Evolutionary conservation across 2,888 invertebrate species (phyloP).

Genomic region (Blastobasis adustella): DNA sequence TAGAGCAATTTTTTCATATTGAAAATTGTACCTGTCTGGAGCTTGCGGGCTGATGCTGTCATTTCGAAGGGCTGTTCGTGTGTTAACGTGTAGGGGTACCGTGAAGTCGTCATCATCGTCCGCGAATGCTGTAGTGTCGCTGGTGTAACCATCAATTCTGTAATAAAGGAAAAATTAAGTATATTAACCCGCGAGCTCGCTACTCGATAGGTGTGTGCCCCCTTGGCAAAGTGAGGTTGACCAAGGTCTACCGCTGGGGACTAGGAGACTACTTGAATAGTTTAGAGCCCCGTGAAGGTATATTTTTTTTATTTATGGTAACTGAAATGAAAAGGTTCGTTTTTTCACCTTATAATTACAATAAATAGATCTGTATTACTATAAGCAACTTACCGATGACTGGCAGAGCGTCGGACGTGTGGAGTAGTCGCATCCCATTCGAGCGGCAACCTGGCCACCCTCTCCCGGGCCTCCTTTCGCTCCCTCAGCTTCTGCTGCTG

Average conservation of each 20-base stretch:
- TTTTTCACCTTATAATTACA: too few relatives aligned
- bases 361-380: too few relatives aligned
- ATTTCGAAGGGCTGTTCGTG: conserved; percentile 55
- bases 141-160: conserved; percentile 84
- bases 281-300: too few relatives aligned
- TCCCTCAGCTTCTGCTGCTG: conserved; percentile 89
- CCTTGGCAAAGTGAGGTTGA: too few relatives aligned
- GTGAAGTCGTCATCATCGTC: conserved; percentile 84
- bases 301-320: too few relatives aligned
- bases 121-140: conserved; percentile 85
- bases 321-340: too few relatives aligned
- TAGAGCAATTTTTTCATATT: not conserved
- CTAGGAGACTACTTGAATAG: not conserved
- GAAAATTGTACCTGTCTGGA: conserved; percentile 53
- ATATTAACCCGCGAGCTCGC: not conserved
- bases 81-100: conserved; percentile 81
- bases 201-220: too few relatives aligned
- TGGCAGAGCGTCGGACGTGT: conserved; percentile 66
- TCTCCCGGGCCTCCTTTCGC: conserved; percentile 81
- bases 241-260: too few relatives aligned
- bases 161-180: conserved; percentile 13
- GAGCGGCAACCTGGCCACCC: conserved; percentile 82
- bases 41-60: conserved; percentile 64
- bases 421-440: conserved; percentile 74
- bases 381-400: conserved; percentile 50